Conservation (phyloP, 2,797 vertebrate species). For the Labeo calbasu region DNA sequence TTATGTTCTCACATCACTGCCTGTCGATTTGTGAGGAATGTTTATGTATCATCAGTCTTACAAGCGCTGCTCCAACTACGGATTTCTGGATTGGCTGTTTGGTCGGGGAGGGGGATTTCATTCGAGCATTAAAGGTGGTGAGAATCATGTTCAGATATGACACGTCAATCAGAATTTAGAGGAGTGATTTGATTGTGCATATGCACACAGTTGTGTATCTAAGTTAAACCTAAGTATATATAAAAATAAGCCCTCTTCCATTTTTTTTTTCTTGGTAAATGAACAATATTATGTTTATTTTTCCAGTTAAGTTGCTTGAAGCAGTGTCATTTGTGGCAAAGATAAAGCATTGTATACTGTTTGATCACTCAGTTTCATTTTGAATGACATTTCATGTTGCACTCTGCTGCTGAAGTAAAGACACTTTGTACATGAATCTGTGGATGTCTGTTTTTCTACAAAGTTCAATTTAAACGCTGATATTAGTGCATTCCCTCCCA, state of each 20-base stretch:
- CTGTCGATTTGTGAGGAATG: constrained; percentile 4
- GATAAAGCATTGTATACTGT: constrained; percentile 6
- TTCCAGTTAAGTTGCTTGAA: constrained; percentile 31
- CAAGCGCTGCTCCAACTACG: neutral
- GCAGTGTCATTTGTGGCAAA: constrained; percentile 27
- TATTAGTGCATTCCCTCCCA: neutral
- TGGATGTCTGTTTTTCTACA: neutral
- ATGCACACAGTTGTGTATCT: neutral
- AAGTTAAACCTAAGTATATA: constrained; percentile 33
- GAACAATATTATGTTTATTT: constrained; percentile 30
- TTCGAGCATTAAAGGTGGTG: neutral
- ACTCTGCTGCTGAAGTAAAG: constrained; percentile 37
- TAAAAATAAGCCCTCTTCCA: neutral
- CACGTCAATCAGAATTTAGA: neutral
- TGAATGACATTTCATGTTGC: constrained; percentile 38
- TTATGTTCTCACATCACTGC: neutral
- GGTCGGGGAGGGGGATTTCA: neutral
- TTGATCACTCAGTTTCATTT: neutral
- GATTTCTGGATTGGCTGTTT: neutral
- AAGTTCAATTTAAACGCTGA: neutral
- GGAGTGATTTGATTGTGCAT: neutral
- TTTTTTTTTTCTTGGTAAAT: neutral
- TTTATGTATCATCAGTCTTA: constrained; percentile 6
- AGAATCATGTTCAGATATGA: constrained; percentile 30
- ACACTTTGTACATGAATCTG: constrained; percentile 25